Conservation (phyloP, 2,888 invertebrate species). For the Metalampra italica region DNA sequence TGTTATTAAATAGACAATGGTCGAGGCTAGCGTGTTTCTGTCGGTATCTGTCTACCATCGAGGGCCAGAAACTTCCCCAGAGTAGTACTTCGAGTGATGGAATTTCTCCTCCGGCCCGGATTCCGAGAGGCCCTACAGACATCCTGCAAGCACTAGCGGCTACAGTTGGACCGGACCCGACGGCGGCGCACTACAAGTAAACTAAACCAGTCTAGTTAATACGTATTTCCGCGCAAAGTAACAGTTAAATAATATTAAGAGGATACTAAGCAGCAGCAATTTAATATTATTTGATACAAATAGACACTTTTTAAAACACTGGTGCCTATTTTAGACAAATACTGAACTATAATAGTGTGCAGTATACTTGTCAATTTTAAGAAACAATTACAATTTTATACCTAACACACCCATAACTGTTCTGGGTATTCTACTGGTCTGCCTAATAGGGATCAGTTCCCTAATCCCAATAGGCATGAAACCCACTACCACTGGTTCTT, state of each 20-base stretch:
- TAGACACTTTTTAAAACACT: too few relatives aligned
- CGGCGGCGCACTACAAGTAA: constrained; percentile 91
- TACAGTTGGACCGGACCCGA: constrained; percentile 88
- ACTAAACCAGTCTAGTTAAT: background rate
- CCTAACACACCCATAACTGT: too few relatives aligned
- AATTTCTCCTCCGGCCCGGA: constrained; percentile 81
- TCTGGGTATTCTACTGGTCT: too few relatives aligned
- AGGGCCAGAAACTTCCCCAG: constrained; percentile 61
- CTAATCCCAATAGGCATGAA: too few relatives aligned
- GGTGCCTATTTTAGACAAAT: too few relatives aligned
- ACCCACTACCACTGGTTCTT: too few relatives aligned
- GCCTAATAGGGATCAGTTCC: too few relatives aligned
- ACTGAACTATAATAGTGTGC: too few relatives aligned
- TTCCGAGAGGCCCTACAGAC: constrained; percentile 88
- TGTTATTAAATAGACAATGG: constrained; percentile 50
- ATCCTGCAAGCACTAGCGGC: constrained; percentile 88
- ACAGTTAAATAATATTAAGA: background rate
- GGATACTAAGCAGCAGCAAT: too few relatives aligned
- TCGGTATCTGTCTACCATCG: constrained; percentile 50
- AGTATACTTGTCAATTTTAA: too few relatives aligned
- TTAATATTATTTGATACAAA: too few relatives aligned
- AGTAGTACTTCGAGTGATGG: constrained; percentile 52
- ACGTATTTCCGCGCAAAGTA: background rate
- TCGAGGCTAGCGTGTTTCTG: constrained; percentile 49
- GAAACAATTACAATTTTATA: too few relatives aligned